Evolutionary conservation across 2,113 vertebrate genomes (phyloP).

Genomic region (Rhynchomys soricoides): DNA sequence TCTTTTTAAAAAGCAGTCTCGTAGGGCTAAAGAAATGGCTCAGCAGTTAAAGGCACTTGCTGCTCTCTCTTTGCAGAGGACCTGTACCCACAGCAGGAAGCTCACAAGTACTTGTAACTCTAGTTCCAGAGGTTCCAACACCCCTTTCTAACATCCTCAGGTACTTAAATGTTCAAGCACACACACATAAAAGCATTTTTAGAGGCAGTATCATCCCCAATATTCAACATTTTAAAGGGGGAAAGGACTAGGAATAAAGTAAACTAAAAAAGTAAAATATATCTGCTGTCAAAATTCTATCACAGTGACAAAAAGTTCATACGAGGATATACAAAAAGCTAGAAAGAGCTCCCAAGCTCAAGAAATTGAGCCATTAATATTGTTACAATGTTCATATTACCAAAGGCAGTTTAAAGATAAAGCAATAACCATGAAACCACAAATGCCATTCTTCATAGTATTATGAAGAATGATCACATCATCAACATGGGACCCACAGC

Average conservation of each 20-base stretch:
- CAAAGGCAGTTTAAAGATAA: no score
- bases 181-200: not conserved
- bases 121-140: not conserved
- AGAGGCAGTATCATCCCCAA: not conserved
- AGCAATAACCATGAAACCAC: no score
- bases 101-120: not conserved
- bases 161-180: not conserved
- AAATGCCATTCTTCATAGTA: no score
- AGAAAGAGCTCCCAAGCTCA: not conserved
- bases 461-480: no score
- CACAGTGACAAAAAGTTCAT: not conserved
- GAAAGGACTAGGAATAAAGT: not conserved
- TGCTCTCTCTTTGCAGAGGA: not conserved
- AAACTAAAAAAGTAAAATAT: not conserved
- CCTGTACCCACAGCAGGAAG: not conserved
- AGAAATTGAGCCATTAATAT: not conserved
- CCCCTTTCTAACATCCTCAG: not conserved
- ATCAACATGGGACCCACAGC: no score
- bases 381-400: no score
- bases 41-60: not conserved
- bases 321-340: not conserved
- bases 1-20: not conserved
- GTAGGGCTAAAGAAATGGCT: not conserved
- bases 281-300: not conserved
- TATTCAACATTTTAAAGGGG: not conserved